These are phyloP conservation scores for Paratrypauchen microcephalus DNA, from an alignment of 2,797 vertebrate species.

Conservation along the genomic window DNA sequence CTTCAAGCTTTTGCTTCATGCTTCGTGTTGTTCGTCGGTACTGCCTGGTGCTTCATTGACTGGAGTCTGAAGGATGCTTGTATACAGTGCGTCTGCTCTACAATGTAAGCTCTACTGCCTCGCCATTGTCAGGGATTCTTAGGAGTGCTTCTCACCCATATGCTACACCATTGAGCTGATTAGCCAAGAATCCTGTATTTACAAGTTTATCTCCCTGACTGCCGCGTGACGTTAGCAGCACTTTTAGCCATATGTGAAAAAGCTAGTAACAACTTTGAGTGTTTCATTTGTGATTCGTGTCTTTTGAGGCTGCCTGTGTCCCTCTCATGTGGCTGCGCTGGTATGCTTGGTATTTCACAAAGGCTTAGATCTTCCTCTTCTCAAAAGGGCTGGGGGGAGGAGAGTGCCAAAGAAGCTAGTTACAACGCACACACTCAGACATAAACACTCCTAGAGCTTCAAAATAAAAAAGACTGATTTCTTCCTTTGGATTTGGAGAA, in stretches of 20 bases:
- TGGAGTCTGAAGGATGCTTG: slow-evolving; percentile 63
- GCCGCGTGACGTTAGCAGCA: slow-evolving; percentile 38
- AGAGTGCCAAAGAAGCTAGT: slow-evolving; percentile 47
- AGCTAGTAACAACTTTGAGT: slow-evolving; percentile 47
- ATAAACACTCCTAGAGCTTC: slow-evolving; percentile 49
- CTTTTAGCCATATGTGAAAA: slow-evolving; percentile 27
- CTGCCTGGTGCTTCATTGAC: slow-evolving; percentile 4
- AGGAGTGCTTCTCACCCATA: slow-evolving; percentile 63
- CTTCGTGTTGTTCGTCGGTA: neutral
- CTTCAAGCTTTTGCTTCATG: too few relatives aligned
- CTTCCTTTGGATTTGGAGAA: neutral
- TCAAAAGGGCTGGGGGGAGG: slow-evolving; percentile 61
- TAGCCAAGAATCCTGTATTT: slow-evolving; percentile 36
- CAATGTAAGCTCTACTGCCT: slow-evolving; percentile 72
- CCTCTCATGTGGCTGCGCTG: slow-evolving; percentile 75
- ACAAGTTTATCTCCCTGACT: slow-evolving; percentile 32
- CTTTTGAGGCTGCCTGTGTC: slow-evolving; percentile 67
- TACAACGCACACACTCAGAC: slow-evolving; percentile 37
- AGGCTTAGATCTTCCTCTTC: slow-evolving; percentile 74
- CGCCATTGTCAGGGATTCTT: slow-evolving; percentile 64
- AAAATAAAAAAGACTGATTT: neutral
- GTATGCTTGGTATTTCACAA: slow-evolving; percentile 79
- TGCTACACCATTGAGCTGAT: slow-evolving; percentile 70
- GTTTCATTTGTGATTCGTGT: slow-evolving; percentile 35
- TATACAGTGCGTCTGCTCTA: slow-evolving; percentile 61